These are phyloP conservation scores for Ceryle rudis DNA, from an alignment of 2,797 vertebrate species.

Conservation along the genomic window DNA sequence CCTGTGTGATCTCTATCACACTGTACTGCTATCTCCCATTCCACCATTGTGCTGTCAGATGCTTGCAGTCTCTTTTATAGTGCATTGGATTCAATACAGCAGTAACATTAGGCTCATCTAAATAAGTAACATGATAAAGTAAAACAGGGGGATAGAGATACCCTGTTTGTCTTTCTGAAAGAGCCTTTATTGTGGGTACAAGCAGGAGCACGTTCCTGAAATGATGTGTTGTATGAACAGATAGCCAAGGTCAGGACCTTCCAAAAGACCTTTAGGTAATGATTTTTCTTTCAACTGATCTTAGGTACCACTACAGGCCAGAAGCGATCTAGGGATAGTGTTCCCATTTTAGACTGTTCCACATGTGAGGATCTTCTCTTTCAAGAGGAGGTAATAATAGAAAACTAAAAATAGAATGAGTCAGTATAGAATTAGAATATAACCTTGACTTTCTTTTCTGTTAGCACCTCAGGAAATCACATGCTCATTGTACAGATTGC, in stretches of 20 bases:
- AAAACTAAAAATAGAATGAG: conserved; percentile 41
- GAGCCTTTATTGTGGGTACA: background rate
- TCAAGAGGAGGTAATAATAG: conserved; percentile 17
- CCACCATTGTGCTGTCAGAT: background rate
- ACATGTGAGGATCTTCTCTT: background rate
- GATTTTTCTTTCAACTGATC: background rate
- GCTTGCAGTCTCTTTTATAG: background rate
- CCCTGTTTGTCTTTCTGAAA: background rate
- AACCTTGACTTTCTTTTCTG: conserved; percentile 17
- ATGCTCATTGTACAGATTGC: background rate
- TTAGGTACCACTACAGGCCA: background rate
- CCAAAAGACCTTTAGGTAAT: background rate
- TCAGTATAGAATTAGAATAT: conserved; percentile 23
- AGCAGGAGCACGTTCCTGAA: background rate
- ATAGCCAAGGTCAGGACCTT: background rate
- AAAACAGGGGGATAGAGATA: background rate
- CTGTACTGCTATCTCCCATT: background rate
- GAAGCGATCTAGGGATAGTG: background rate
- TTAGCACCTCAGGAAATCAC: background rate
- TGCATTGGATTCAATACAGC: background rate
- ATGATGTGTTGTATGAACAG: background rate
- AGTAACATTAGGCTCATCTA: background rate
- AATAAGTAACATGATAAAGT: background rate
- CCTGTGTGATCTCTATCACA: background rate
- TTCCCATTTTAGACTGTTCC: conserved; percentile 2